phyloP scores from a whole-genome alignment of 2,113 vertebrate genomes.

The Bujurquina vittata region DNA sequence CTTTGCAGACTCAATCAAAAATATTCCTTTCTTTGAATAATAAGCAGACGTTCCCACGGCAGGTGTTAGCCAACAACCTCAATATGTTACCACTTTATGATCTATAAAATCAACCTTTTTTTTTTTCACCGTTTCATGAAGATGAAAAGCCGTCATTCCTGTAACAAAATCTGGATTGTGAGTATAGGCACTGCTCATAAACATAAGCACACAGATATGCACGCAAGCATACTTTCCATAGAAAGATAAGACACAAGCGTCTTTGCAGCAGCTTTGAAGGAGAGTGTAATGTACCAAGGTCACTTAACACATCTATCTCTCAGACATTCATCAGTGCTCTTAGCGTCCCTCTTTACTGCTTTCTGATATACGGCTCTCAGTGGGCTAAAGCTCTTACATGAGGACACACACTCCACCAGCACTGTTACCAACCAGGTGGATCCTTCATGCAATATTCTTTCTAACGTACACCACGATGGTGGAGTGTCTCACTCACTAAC shows the following conservation, averaged over 20 bases:
- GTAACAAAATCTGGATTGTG: background rate
- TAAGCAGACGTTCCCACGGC: background rate
- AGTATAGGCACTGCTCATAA: background rate
- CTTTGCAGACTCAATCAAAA: background rate
- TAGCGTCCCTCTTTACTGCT: constrained; percentile 70
- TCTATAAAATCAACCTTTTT: background rate
- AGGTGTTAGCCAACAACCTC: background rate
- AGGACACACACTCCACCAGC: constrained; percentile 52
- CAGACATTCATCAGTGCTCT: constrained; percentile 74
- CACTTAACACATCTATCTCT: constrained; percentile 77
- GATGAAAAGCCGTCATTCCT: background rate
- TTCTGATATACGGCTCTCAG: constrained; percentile 69
- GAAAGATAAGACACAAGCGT: constrained; percentile 54
- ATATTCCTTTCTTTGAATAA: constrained; percentile 8
- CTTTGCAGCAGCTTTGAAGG: constrained; percentile 67
- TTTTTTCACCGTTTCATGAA: background rate
- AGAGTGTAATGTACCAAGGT: constrained; percentile 76
- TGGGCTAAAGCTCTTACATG: constrained; percentile 52
- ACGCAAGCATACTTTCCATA: constrained; percentile 24
- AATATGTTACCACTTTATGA: background rate
- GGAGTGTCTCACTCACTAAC: background rate
- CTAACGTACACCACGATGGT: constrained; percentile 9
- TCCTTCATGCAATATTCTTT: constrained; percentile 19
- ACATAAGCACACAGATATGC: constrained; percentile 15
- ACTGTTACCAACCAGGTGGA: constrained; percentile 36